Evolutionary conservation across 2,888 invertebrate genomes (phyloP).

Genomic region (Steinernema hermaphroditum): DNA sequence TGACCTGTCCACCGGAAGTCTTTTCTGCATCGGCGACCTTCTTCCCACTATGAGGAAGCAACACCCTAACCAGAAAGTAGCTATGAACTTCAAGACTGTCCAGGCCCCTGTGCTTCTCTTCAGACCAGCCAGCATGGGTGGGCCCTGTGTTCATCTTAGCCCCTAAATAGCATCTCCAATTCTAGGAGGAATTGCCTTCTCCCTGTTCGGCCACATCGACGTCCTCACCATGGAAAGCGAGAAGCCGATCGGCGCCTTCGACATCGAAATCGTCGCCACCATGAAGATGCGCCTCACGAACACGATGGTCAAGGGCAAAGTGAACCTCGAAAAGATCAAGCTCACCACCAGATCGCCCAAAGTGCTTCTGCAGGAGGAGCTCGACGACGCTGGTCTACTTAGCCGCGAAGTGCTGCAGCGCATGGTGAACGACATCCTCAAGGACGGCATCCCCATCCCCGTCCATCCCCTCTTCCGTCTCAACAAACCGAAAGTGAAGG

Average conservation of each 20-base stretch:
- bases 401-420: conserved; percentile 61
- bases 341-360: conserved; percentile 59
- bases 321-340: conserved; percentile 58
- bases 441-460: conserved; percentile 64
- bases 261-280: conserved; percentile 53
- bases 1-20: conserved; percentile 49
- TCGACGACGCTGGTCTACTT: conserved; percentile 62
- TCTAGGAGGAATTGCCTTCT: conserved; percentile 47
- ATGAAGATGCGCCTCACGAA: conserved; percentile 62
- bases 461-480: conserved; percentile 64
- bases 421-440: conserved; percentile 62
- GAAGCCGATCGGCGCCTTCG: conserved; percentile 50
- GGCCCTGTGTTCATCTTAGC: neutral
- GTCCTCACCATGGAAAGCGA: conserved; percentile 37
- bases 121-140: conserved; percentile 37
- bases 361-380: conserved; percentile 60
- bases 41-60: conserved; percentile 57
- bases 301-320: conserved; percentile 59
- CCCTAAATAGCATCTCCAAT: neutral
- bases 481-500: conserved; percentile 59
- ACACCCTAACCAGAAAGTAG: conserved; percentile 45
- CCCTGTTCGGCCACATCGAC: conserved; percentile 47
- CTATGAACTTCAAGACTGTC: conserved; percentile 43
- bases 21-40: conserved; percentile 64
- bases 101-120: conserved; percentile 55